These are phyloP conservation scores for Euwallacea fornicatus DNA, from an alignment of 1,140 invertebrate genomes.

Conservation along the genomic window DNA sequence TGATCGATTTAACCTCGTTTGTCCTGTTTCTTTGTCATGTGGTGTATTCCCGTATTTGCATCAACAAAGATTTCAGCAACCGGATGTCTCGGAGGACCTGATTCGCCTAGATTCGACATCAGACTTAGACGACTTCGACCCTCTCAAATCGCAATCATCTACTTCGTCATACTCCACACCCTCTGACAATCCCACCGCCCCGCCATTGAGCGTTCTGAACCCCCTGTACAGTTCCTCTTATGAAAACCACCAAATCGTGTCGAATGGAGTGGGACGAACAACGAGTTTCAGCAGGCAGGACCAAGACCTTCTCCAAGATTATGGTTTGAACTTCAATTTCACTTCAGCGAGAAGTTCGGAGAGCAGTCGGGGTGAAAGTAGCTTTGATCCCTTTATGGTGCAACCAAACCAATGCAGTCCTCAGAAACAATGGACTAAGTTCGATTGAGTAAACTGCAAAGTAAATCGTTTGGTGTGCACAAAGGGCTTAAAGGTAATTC, in stretches of 20 bases:
- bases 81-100: slow-evolving; percentile 58
- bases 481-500: too few relatives aligned
- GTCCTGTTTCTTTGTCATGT: too few relatives aligned
- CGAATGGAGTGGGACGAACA: slow-evolving; percentile 36
- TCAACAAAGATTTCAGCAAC: slow-evolving; percentile 39
- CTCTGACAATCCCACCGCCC: slow-evolving; percentile 23
- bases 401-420: background rate
- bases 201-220: slow-evolving; percentile 49
- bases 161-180: slow-evolving; percentile 38
- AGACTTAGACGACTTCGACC: slow-evolving; percentile 64
- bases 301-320: slow-evolving; percentile 60
- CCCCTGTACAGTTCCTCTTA: slow-evolving; percentile 49
- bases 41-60: background rate
- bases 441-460: background rate
- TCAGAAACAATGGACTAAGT: slow-evolving; percentile 6
- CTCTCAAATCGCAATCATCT: slow-evolving; percentile 54
- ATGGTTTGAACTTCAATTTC: slow-evolving; percentile 59
- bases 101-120: slow-evolving; percentile 62
- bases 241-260: slow-evolving; percentile 45
- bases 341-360: slow-evolving; percentile 28
- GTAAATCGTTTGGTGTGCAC: too few relatives aligned
- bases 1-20: too few relatives aligned
- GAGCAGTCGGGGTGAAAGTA: slow-evolving; percentile 5
- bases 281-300: slow-evolving; percentile 47
- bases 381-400: slow-evolving; percentile 37